Evolutionary conservation across 2,888 invertebrate genomes (phyloP).

Genomic region (Euzetes globulus): DNA sequence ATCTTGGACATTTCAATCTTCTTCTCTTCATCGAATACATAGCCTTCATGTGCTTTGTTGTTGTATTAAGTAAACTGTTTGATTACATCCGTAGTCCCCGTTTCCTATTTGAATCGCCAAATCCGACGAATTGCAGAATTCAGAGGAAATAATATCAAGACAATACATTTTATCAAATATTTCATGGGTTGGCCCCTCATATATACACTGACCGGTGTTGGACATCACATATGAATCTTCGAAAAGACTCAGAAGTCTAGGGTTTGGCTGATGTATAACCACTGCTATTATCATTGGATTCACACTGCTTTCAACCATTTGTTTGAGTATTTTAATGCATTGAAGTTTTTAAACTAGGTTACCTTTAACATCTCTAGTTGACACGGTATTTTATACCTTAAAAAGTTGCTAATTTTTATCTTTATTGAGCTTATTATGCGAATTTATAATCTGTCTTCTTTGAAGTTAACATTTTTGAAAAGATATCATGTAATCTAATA

Average conservation of each 20-base stretch:
- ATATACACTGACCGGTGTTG: slow-evolving; percentile 33
- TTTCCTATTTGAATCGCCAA: slow-evolving; percentile 35
- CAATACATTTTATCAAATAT: slow-evolving; percentile 10
- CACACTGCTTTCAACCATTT: background rate
- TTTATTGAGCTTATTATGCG: too few relatives aligned
- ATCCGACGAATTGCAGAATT: slow-evolving; percentile 35
- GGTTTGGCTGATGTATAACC: slow-evolving; percentile 35
- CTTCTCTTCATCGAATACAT: background rate
- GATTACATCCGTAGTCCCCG: slow-evolving; percentile 25
- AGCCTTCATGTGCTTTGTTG: background rate
- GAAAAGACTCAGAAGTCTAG: slow-evolving; percentile 27
- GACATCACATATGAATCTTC: slow-evolving; percentile 34
- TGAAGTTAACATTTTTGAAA: too few relatives aligned
- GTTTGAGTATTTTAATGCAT: slow-evolving; percentile 30
- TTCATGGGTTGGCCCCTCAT: slow-evolving; percentile 29
- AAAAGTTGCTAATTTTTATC: too few relatives aligned
- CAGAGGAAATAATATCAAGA: background rate
- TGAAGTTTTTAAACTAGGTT: too few relatives aligned
- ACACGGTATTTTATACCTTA: too few relatives aligned
- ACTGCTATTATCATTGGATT: slow-evolving; percentile 32
- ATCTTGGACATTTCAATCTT: slow-evolving; percentile 29
- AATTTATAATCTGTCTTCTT: too few relatives aligned
- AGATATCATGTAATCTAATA: too few relatives aligned
- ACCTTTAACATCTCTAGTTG: too few relatives aligned
- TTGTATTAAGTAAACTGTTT: slow-evolving; percentile 24